These are phyloP conservation scores for Epinephelus cyanopodus DNA, from an alignment of 2,113 vertebrate species.

Conservation along the genomic window DNA sequence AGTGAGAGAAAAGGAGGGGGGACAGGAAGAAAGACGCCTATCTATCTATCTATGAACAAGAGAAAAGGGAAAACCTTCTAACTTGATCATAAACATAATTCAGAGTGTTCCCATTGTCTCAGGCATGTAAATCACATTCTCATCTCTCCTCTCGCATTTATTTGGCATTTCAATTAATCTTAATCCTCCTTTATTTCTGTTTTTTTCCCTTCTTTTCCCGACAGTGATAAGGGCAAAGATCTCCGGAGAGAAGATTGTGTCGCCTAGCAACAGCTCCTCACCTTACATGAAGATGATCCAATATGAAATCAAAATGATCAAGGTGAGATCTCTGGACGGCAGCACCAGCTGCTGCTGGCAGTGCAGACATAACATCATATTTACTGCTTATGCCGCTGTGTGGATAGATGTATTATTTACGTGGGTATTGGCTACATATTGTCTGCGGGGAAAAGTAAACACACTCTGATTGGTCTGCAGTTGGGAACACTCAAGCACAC, in stretches of 20 bases:
- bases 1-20: slow-evolving; percentile 2
- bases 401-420: not conserved
- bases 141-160: slow-evolving; percentile 10
- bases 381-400: not conserved
- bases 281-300: slow-evolving; percentile 91
- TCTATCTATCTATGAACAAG: not conserved
- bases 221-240: slow-evolving; percentile 94
- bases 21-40: not conserved
- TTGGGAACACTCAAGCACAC: not conserved
- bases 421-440: not conserved
- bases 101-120: slow-evolving; percentile 14
- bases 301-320: slow-evolving; percentile 97
- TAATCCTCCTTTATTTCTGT: slow-evolving; percentile 24
- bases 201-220: not conserved
- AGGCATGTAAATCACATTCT: slow-evolving; percentile 1
- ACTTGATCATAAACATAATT: not conserved
- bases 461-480: not conserved
- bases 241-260: slow-evolving; percentile 90
- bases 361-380: not conserved
- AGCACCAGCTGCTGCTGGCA: slow-evolving; percentile 8
- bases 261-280: slow-evolving; percentile 86
- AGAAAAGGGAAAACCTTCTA: not conserved
- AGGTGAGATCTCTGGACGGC: slow-evolving; percentile 86
- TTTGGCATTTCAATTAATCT: slow-evolving; percentile 17
- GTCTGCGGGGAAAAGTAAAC: not conserved